A percentile compares a stretch with the other conserved stretches of the same genome.
These are phyloP conservation scores for Varecia variegata DNA, from an alignment of 2,797 vertebrate genomes.

Conservation along the genomic window DNA sequence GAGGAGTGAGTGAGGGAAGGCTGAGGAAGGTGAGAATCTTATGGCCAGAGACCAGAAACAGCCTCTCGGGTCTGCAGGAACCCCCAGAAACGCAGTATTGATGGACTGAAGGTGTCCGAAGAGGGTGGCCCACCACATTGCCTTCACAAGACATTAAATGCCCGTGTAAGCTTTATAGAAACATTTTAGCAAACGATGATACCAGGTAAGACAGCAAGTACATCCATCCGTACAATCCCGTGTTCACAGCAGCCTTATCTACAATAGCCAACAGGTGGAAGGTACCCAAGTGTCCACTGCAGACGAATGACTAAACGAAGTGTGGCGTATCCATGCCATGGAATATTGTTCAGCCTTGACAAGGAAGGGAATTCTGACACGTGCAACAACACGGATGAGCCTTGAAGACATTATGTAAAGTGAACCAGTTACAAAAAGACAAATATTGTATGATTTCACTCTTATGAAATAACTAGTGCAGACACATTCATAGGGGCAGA, in stretches of 20 bases:
- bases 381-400: fast-evolving
- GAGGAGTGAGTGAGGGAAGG: background rate
- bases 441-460: background rate
- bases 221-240: background rate
- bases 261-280: background rate
- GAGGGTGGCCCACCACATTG: background rate
- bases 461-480: background rate
- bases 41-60: background rate
- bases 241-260: background rate
- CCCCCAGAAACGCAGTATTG: background rate
- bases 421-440: background rate
- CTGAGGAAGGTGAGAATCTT: background rate
- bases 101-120: background rate
- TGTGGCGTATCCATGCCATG: fast-evolving
- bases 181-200: background rate
- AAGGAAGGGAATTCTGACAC: background rate
- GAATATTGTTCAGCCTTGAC: background rate
- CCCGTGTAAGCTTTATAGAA: background rate
- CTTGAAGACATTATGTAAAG: background rate
- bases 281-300: background rate
- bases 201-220: fast-evolving
- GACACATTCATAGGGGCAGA: background rate
- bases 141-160: background rate
- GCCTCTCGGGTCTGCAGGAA: background rate
- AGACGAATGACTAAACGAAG: background rate